A percentile compares a stretch with the other conserved stretches of the same genome.
Conservation (phyloP, 2,113 vertebrate genomes). For the Engystomops pustulosus region DNA sequence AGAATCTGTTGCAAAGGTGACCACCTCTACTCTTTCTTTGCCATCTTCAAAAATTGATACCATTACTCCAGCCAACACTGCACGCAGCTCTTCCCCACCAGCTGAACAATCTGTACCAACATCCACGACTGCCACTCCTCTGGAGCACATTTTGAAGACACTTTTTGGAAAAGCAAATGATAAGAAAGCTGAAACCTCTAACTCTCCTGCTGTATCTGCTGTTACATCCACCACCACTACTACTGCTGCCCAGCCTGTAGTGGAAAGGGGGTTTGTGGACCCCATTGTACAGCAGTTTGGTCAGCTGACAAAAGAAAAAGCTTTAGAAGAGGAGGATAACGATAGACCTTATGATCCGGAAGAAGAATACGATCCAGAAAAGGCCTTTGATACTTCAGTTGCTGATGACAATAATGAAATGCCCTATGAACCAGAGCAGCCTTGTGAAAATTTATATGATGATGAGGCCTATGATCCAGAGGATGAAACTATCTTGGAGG, state of each 20-base stretch:
- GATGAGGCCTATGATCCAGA: slow-evolving; percentile 96
- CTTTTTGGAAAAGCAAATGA: slow-evolving; percentile 79
- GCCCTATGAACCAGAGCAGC: slow-evolving; percentile 62
- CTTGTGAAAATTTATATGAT: slow-evolving; percentile 60
- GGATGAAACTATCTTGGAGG: slow-evolving; percentile 91
- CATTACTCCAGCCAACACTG: background rate
- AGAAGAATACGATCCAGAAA: slow-evolving; percentile 88
- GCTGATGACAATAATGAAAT: slow-evolving; percentile 63
- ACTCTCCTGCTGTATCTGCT: background rate
- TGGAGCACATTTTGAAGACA: slow-evolving; percentile 88
- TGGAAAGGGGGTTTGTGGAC: slow-evolving; percentile 73
- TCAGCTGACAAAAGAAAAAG: slow-evolving; percentile 83
- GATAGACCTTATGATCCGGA: slow-evolving; percentile 95
- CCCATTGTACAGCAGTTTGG: slow-evolving; percentile 93
- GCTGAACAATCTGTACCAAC: slow-evolving; percentile 47
- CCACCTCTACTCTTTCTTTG: slow-evolving; percentile 71
- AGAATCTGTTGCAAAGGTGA: slow-evolving; percentile 64
- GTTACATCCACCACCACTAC: background rate
- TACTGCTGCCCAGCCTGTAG: slow-evolving; percentile 58
- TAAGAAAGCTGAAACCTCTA: background rate
- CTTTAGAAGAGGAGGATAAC: slow-evolving; percentile 78
- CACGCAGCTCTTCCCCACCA: slow-evolving; percentile 64
- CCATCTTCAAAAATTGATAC: slow-evolving; percentile 67
- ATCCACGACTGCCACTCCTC: slow-evolving; percentile 75
- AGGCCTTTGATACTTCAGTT: slow-evolving; percentile 69